Conservation (phyloP, 2,888 invertebrate genomes). For the Vandiemenella viatica region DNA sequence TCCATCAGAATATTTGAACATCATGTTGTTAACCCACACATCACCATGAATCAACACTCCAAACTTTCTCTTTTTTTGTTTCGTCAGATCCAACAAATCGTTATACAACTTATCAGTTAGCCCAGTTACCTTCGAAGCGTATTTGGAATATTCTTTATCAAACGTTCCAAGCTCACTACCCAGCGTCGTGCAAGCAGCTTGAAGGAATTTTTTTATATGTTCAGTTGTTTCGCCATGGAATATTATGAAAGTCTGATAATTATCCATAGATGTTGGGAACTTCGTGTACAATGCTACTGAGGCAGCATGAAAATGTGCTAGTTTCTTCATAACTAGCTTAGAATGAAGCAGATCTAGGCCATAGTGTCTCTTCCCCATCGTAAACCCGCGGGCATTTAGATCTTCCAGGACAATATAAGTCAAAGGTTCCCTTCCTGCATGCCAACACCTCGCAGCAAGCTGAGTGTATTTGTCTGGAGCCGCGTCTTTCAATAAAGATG, state of each 20-base stretch:
- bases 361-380: not conserved
- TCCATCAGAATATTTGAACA: slow-evolving; percentile 4
- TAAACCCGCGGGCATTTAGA: not conserved
- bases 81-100: not conserved
- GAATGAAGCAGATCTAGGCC: slow-evolving; percentile 2
- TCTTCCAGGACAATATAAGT: slow-evolving; percentile 1
- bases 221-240: not conserved
- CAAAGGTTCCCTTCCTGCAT: not conserved
- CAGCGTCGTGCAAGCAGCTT: not conserved
- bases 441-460: not conserved
- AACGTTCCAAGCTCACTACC: not conserved
- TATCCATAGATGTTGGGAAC: not conserved
- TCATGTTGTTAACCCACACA: slow-evolving; percentile 14
- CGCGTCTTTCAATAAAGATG: not conserved
- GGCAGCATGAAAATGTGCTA: slow-evolving; percentile 1
- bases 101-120: not conserved
- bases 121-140: not conserved
- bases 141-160: not conserved
- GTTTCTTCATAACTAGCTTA: not conserved
- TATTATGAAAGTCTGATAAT: not conserved
- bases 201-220: not conserved
- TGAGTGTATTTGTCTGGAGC: not conserved
- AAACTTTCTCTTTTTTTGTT: not conserved
- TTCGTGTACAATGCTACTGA: not conserved
- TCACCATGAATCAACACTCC: slow-evolving; percentile 11